Conservation (phyloP, 1,140 invertebrate genomes). For the Drosophila busckii region DNA sequence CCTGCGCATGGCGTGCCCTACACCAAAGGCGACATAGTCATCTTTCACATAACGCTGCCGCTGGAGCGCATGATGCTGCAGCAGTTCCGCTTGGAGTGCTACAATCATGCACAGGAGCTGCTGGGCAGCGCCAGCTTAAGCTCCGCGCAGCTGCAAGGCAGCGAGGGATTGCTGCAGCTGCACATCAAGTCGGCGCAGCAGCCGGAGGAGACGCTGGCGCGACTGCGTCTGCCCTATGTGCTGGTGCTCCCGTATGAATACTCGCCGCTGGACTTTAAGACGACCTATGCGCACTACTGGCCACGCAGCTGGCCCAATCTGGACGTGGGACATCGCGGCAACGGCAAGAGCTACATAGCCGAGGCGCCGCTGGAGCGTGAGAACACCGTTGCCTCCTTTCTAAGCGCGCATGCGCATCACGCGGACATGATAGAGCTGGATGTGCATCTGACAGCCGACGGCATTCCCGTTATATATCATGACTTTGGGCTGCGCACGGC, state of each 20-base stretch:
- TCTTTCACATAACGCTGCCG: conserved; percentile 81
- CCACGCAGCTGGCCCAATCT: conserved; percentile 88
- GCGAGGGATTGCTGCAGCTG: conserved; percentile 87
- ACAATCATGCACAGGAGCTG: conserved; percentile 71
- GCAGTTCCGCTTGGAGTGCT: conserved; percentile 56
- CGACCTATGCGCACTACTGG: conserved; percentile 91
- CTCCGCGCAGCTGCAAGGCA: conserved; percentile 79
- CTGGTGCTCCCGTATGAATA: conserved; percentile 85
- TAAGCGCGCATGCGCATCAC: conserved; percentile 90
- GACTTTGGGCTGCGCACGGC: conserved; percentile 95
- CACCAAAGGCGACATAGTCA: conserved; percentile 60
- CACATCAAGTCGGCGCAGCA: conserved; percentile 85
- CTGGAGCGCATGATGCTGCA: conserved; percentile 37
- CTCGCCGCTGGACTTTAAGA: conserved; percentile 87
- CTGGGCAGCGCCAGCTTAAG: conserved; percentile 90
- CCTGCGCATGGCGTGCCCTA: conserved; percentile 54
- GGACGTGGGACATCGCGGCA: conserved; percentile 94
- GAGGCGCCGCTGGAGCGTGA: conserved; percentile 90
- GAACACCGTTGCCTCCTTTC: conserved; percentile 95
- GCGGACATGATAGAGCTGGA: conserved; percentile 98
- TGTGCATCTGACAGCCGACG: conserved; percentile 95
- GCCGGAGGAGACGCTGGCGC: conserved; percentile 81
- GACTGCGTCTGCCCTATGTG: conserved; percentile 82
- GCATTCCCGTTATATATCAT: conserved; percentile 96
- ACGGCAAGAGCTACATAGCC: conserved; percentile 84